Evolutionary conservation across 2,797 vertebrate genomes (phyloP), one percentile per base, ranked within the genome.

Genomic region (Sebastiscus tertius): DNA sequence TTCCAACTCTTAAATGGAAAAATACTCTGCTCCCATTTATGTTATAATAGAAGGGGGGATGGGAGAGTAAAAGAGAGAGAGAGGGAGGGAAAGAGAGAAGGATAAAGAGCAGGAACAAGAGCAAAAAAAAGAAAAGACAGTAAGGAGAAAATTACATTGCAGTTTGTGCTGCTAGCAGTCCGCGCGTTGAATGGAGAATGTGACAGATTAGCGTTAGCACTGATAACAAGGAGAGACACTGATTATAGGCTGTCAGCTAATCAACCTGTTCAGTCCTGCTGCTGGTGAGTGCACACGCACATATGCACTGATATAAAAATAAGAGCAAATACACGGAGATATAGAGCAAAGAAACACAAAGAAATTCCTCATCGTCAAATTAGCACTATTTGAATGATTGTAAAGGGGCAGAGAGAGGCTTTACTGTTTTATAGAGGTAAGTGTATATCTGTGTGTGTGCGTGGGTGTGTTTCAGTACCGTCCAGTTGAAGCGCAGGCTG

Each of bases 401-500:
- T 36, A 39, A 75, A 82, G 11, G n/a, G 69, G 39, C 22, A 46
- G 54, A 75, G 33, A 14, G 20, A 24, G 26, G 62, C 26, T 66
- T 66, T 12, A 64, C 46, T 33, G 31, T 55, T 84, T 59, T 46
- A 5, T 18, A 60, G 11, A 68, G 14, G 24, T 36, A 33, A 26
- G 29, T 16, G 29, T 71, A 29, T 22, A 18, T 64, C 8, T 63
- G 61, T 73, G 54, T 62, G 9, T 61, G 18, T 36, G 67, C 1
- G 39, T 63, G 64, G 16, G 42, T 8, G 42, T 46, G 42, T 18
- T 56, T 71, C 59, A 31, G 29, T 91, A 95, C 98, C 98, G 97
- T 96, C 98, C 98, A 99, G 79, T 92, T 96, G 56, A 99, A 93
- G 91, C 93, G 92, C 68, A 99, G 94, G 90, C 97, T 98, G 86